A percentile compares a stretch with the other conserved stretches of the same genome.
phyloP scores from a whole-genome alignment of 2,888 invertebrate genomes.

The Cyrtodaria siliqua region DNA sequence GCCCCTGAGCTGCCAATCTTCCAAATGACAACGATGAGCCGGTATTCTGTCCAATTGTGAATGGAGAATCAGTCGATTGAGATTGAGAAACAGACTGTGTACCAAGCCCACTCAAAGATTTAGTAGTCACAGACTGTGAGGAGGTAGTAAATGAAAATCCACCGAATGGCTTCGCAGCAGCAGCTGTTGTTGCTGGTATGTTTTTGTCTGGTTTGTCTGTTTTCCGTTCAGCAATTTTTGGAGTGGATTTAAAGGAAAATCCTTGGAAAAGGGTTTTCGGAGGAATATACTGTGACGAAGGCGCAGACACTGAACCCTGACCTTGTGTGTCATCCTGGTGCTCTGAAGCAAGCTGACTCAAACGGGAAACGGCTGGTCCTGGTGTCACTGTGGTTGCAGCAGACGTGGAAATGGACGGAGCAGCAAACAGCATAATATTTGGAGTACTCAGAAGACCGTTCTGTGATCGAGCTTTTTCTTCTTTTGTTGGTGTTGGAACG shows the following conservation, averaged over 20 bases:
- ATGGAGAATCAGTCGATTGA: slow-evolving; percentile 2
- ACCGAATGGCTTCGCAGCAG: slow-evolving; percentile 80
- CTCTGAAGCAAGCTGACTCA: slow-evolving; percentile 56
- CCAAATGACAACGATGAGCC: slow-evolving; percentile 48
- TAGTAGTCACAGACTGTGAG: slow-evolving; percentile 16
- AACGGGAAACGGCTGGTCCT: slow-evolving; percentile 43
- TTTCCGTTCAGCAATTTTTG: slow-evolving; percentile 87
- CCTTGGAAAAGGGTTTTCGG: slow-evolving; percentile 88
- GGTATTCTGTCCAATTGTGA: slow-evolving; percentile 42
- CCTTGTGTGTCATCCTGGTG: slow-evolving; percentile 35
- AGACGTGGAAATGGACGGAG: neutral
- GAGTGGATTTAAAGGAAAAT: slow-evolving; percentile 90
- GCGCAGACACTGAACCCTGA: slow-evolving; percentile 3
- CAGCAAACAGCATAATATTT: neutral
- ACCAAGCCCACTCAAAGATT: neutral
- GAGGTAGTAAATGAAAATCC: slow-evolving; percentile 70
- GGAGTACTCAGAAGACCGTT: slow-evolving; percentile 8
- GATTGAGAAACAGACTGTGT: neutral
- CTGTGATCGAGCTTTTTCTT: slow-evolving; percentile 12
- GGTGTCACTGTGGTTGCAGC: slow-evolving; percentile 8
- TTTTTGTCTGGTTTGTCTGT: slow-evolving; percentile 37
- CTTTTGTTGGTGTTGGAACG: slow-evolving; percentile 35
- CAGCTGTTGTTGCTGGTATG: slow-evolving; percentile 80
- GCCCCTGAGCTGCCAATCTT: slow-evolving; percentile 36
- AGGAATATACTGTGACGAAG: slow-evolving; percentile 36